Conservation (phyloP, 2,888 invertebrate species). For the Sialis lutaria region DNA sequence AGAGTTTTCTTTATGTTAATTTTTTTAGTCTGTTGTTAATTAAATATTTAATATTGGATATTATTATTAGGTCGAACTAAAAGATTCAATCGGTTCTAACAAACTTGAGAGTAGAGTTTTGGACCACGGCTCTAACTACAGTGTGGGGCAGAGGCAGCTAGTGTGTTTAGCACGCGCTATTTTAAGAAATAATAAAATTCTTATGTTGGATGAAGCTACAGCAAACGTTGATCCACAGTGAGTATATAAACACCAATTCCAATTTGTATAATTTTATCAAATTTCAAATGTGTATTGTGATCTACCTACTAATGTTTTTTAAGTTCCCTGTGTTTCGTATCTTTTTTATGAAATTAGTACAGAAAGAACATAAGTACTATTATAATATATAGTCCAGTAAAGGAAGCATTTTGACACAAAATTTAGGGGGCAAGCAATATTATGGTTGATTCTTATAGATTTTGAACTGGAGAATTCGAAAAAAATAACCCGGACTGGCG, state of each 20-base stretch:
- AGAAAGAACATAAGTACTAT: not conserved
- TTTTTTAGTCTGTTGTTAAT: too few species aligned
- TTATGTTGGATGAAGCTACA: constrained; percentile 82
- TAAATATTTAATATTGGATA: too few species aligned
- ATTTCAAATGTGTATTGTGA: not conserved
- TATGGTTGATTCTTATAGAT: too few species aligned
- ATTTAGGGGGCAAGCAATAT: too few species aligned
- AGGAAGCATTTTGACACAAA: too few species aligned
- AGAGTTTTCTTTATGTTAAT: too few species aligned
- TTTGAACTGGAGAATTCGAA: too few species aligned
- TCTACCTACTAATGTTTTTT: not conserved
- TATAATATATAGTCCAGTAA: too few species aligned
- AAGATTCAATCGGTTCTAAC: constrained; percentile 34
- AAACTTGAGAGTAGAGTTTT: constrained; percentile 47
- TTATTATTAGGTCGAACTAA: constrained; percentile 45
- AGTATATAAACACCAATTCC: constrained; percentile 17
- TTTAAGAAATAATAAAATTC: constrained; percentile 56
- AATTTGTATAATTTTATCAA: not conserved
- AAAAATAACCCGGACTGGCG: too few species aligned
- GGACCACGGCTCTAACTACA: constrained; percentile 68
- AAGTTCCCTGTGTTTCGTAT: not conserved
- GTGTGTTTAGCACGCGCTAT: constrained; percentile 78
- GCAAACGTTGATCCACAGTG: constrained; percentile 79
- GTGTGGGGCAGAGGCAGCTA: constrained; percentile 76
- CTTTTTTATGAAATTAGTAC: not conserved